A percentile compares a stretch with the other conserved stretches of the same genome.
Conservation (phyloP, 1,140 invertebrate genomes). For the Drosophila rufa region DNA sequence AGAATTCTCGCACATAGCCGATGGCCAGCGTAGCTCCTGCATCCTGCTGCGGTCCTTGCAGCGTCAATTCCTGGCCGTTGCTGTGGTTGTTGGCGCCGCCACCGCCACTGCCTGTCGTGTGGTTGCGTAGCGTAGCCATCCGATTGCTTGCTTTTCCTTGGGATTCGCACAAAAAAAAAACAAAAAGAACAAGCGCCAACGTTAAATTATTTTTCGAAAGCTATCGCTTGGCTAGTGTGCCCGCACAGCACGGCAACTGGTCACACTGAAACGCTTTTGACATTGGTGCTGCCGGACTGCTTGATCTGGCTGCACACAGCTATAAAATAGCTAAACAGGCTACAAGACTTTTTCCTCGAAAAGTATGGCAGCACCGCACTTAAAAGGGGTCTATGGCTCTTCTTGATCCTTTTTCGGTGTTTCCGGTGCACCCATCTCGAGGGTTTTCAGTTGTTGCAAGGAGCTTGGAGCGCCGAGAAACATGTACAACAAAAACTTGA, state of each 20-base stretch:
- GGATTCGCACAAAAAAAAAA: conserved; percentile 5
- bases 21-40: conserved; percentile 61
- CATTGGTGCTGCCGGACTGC: too few species aligned
- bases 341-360: too few species aligned
- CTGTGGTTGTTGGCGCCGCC: conserved; percentile 13
- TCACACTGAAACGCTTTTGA: background rate
- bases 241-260: background rate
- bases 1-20: conserved; percentile 75
- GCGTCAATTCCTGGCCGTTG: conserved; percentile 52
- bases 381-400: too few species aligned
- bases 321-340: background rate
- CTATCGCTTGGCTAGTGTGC: conserved; percentile 9
- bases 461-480: too few species aligned
- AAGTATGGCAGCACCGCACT: too few species aligned
- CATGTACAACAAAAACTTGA: too few species aligned
- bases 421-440: too few species aligned
- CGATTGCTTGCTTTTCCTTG: background rate
- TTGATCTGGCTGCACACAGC: background rate
- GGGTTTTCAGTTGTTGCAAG: too few species aligned
- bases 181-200: conserved; percentile 12
- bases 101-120: conserved; percentile 4
- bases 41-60: conserved; percentile 33
- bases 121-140: conserved; percentile 36
- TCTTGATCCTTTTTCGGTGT: too few species aligned
- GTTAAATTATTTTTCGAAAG: conserved; percentile 14